A percentile compares a stretch with the other conserved stretches of the same genome.
Evolutionary conservation across 2,888 invertebrate genomes (phyloP).

Genomic region (Zygothrica quintamaculata): DNA sequence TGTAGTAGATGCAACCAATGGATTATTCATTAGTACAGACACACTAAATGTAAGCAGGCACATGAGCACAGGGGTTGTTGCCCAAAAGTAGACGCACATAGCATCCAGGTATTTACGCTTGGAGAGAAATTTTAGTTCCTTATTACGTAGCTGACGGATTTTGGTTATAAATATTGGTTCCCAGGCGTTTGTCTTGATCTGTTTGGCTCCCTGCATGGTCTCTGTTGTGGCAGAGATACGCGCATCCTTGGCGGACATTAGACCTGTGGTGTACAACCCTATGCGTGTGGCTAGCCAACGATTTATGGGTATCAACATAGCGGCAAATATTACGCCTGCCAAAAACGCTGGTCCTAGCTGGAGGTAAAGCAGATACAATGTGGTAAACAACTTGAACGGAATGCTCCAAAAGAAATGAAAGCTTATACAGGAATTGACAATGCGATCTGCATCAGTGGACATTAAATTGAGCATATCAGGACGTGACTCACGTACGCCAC

Average conservation of each 20-base stretch:
- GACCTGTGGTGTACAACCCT: conserved; percentile 91
- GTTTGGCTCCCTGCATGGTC: conserved; percentile 93
- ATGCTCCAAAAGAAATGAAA: conserved; percentile 99
- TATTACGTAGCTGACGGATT: conserved; percentile 88
- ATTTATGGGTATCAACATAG: conserved; percentile 96
- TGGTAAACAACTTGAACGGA: conserved; percentile 91
- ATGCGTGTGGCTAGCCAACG: conserved; percentile 95
- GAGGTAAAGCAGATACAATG: conserved; percentile 92
- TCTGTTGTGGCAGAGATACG: conserved; percentile 95
- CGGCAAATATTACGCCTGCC: conserved; percentile 94
- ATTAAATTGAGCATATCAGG: conserved; percentile 98
- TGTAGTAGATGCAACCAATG: conserved; percentile 92
- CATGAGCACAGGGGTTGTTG: conserved; percentile 96
- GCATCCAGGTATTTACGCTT: conserved; percentile 98
- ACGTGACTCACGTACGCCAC: conserved; percentile 85
- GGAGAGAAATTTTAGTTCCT: conserved; percentile 91
- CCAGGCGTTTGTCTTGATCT: conserved; percentile 97
- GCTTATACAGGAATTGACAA: conserved; percentile 97
- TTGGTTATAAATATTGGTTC: conserved; percentile 92
- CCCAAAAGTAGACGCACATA: conserved; percentile 99
- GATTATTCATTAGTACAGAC: conserved; percentile 90
- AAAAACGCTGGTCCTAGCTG: conserved; percentile 96
- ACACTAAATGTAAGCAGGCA: conserved; percentile 93
- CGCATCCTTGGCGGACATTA: conserved; percentile 96
- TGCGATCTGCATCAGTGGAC: conserved; percentile 97